A percentile compares a stretch with the other conserved stretches of the same genome.
Conservation (phyloP, 2,797 vertebrate species). For the Crax fasciolata region DNA sequence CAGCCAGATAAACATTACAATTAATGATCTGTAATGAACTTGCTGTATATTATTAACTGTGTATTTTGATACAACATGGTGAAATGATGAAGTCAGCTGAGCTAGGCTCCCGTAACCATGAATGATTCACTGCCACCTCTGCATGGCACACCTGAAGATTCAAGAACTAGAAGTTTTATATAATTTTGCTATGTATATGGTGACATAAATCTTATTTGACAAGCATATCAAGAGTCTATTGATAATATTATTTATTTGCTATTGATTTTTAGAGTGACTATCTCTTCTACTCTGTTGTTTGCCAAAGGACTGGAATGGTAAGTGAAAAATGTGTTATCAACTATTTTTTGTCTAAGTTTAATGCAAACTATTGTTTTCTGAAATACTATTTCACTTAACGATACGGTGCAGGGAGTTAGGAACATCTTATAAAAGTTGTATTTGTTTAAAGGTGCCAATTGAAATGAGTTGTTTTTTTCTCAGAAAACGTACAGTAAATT, state of each 20-base stretch:
- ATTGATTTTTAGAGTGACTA: constrained; percentile 1
- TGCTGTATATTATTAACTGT: neutral
- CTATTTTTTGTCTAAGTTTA: neutral
- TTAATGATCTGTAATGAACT: neutral
- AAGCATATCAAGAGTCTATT: neutral
- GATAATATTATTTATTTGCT: neutral
- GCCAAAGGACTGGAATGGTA: constrained; percentile 40
- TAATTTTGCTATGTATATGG: neutral
- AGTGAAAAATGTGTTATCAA: neutral
- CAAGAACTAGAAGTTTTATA: neutral
- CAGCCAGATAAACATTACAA: neutral
- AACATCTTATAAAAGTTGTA: neutral
- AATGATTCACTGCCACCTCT: neutral
- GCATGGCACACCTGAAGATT: neutral
- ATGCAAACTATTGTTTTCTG: neutral
- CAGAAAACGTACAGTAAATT: neutral
- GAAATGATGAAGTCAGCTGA: neutral
- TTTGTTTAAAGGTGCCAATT: neutral
- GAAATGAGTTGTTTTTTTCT: neutral
- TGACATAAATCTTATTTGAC: neutral
- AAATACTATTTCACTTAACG: neutral
- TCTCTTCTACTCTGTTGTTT: constrained; percentile 55
- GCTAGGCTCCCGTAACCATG: neutral
- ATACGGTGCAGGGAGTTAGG: neutral
- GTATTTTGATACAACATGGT: neutral